Evolutionary conservation across 1,140 invertebrate genomes (phyloP), one percentile per base, ranked within the genome.

Genomic region (Drosophila kikkawai): DNA sequence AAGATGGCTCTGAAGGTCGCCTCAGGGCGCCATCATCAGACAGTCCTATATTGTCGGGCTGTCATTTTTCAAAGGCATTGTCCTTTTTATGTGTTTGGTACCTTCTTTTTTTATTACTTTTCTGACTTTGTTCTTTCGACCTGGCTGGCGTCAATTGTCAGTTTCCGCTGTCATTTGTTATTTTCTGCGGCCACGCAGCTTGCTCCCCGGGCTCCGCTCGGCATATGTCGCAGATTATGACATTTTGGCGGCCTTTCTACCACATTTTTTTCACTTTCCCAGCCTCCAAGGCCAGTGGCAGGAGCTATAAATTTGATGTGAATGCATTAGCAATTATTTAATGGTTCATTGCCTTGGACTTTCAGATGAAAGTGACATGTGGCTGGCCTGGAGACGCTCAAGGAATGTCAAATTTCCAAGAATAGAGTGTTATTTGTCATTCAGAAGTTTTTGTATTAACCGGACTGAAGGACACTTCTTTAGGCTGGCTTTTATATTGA

Each of bases 161-260:
- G 82, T 75, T 85, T 85, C 82, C 82, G 82, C 83, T 81, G 63
- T 69, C 77, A 74, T 84, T 69, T 77, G 68, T 80, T 80, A 69
- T 68, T 68, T 64, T 64, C 51, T 76, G 65, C 56, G 66, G 45
- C 78, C 65, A 60, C 37, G 53, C 41, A 41, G 32, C 26, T 44
- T 36, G 19, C 41, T 19, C 39, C 51, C 47, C 41, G 17, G 50
- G 50, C 42, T 57, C 19, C 67, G 36, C 70, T 45, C 63, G 81
- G 63, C 81, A 77, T 84, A 80, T 84, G 82, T 84, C 77, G 78
- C 60, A 77, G 64, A 80, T 84, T 84, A 84, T 84, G 82, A 73
- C 82, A 84, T 84, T 84, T 71, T 84, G 67, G 66, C 79, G 66
- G 60, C 66, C 47, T 71, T 42, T 69, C 47, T 56, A 1, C 8